Conservation (phyloP, 2,888 invertebrate species). For the Ethmia dodecea region DNA sequence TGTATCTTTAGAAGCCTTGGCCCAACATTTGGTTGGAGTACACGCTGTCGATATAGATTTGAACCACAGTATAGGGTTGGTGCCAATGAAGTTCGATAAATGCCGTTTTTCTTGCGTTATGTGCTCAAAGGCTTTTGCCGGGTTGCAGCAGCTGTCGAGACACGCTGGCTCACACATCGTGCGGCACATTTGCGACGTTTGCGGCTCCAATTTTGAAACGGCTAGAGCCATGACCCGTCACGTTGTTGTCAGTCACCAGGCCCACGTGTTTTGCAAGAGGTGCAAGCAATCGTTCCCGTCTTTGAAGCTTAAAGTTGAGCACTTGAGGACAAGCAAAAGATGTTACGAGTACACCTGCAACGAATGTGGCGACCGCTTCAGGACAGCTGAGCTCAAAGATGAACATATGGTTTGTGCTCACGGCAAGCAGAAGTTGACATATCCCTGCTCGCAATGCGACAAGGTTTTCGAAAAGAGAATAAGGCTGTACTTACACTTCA, state of each 20-base stretch:
- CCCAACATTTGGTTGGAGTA: slow-evolving; percentile 11
- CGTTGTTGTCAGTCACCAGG: not conserved
- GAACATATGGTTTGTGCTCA: slow-evolving; percentile 23
- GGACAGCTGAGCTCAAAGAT: slow-evolving; percentile 21
- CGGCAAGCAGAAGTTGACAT: slow-evolving; percentile 18
- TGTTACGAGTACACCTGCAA: slow-evolving; percentile 22
- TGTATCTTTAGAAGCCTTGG: slow-evolving; percentile 9
- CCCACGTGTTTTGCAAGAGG: not conserved
- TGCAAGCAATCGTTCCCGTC: slow-evolving; percentile 1
- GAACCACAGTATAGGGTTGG: slow-evolving; percentile 4
- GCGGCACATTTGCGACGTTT: slow-evolving; percentile 18
- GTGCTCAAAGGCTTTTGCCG: slow-evolving; percentile 9
- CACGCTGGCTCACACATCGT: slow-evolving; percentile 18
- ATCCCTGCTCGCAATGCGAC: slow-evolving; percentile 21
- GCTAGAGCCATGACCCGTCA: slow-evolving; percentile 5
- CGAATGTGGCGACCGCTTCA: slow-evolving; percentile 23
- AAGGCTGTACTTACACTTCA: not conserved
- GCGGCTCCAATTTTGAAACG: slow-evolving; percentile 17
- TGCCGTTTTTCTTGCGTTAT: not conserved
- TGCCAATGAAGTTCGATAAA: slow-evolving; percentile 1
- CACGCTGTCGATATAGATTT: slow-evolving; percentile 11
- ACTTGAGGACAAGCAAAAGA: slow-evolving; percentile 17
- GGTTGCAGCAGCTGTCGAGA: slow-evolving; percentile 14
- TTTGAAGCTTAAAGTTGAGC: slow-evolving; percentile 24
- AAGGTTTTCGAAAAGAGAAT: slow-evolving; percentile 1